Percentiles rank a stretch among this genome's conserved stretches.
Evolutionary conservation across 2,797 vertebrate genomes (phyloP).

Genomic region (Gallirallus australis): DNA sequence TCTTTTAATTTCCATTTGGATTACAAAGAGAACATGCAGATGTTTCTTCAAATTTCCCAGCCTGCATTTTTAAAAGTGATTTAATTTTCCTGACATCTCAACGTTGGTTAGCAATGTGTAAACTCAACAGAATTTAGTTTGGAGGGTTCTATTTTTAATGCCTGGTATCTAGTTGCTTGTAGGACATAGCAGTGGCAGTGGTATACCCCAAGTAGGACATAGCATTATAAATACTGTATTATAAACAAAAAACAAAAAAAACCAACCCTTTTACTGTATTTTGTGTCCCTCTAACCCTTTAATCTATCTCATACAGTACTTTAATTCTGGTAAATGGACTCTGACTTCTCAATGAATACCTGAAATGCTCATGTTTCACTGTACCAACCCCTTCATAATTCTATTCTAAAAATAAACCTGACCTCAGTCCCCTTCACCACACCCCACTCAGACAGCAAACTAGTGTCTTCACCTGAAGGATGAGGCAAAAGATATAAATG

Average conservation of each 20-base stretch:
- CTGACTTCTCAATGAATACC: not conserved
- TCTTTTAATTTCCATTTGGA: slow-evolving; percentile 7
- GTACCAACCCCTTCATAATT: not conserved
- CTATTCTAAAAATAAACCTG: not conserved
- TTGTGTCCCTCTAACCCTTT: not conserved
- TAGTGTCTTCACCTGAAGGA: accelerated
- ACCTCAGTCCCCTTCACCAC: not conserved
- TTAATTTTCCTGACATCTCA: not conserved
- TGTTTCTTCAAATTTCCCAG: not conserved
- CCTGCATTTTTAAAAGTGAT: not conserved
- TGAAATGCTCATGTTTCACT: not conserved
- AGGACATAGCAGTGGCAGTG: not conserved
- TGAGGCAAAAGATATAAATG: not conserved
- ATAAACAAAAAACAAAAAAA: not conserved
- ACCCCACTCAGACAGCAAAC: not conserved
- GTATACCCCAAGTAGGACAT: not conserved
- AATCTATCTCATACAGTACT: not conserved
- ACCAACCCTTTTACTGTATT: not conserved
- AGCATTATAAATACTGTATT: not conserved
- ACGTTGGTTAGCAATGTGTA: not conserved
- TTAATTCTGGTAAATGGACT: not conserved
- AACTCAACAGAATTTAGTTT: not conserved
- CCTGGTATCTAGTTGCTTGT: not conserved
- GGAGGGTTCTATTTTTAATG: not conserved
- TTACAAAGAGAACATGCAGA: slow-evolving; percentile 15